Evolutionary conservation across 2,888 invertebrate species (phyloP).

Genomic region (Arrhopalites spinosus): DNA sequence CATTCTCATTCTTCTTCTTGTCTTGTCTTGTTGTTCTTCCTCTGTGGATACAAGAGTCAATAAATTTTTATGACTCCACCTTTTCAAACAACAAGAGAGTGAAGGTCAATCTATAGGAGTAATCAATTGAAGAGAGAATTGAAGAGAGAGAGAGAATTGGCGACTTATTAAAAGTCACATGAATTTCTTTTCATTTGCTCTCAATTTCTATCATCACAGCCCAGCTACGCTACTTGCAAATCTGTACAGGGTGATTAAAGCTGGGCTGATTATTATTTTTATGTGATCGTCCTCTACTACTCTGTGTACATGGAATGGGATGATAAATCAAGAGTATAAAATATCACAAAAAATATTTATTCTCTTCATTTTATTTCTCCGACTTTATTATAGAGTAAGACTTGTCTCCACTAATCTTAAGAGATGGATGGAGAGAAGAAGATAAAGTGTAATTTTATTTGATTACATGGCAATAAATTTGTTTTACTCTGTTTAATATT

Average conservation of each 20-base stretch:
- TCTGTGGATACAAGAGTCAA: constrained; percentile 6
- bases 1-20: background rate
- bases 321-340: too few relatives aligned
- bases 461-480: background rate
- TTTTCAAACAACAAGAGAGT: constrained; percentile 13
- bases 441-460: constrained; percentile 7
- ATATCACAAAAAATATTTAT: too few relatives aligned
- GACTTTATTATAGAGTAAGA: too few relatives aligned
- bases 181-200: constrained; percentile 6
- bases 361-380: too few relatives aligned
- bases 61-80: constrained; percentile 36
- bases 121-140: constrained; percentile 17
- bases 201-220: constrained; percentile 16
- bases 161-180: constrained; percentile 30
- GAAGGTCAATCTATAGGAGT: constrained; percentile 25
- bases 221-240: background rate
- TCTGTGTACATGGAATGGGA: too few relatives aligned
- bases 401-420: too few relatives aligned
- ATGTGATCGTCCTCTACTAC: too few relatives aligned
- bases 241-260: constrained; percentile 13
- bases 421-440: too few relatives aligned
- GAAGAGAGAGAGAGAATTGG: constrained; percentile 3
- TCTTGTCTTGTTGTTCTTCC: background rate
- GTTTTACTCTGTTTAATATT: background rate
- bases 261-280: background rate